Base-by-base conservation (phyloP, 1,140 invertebrate genomes). In the Cephus cinctus region DNA sequence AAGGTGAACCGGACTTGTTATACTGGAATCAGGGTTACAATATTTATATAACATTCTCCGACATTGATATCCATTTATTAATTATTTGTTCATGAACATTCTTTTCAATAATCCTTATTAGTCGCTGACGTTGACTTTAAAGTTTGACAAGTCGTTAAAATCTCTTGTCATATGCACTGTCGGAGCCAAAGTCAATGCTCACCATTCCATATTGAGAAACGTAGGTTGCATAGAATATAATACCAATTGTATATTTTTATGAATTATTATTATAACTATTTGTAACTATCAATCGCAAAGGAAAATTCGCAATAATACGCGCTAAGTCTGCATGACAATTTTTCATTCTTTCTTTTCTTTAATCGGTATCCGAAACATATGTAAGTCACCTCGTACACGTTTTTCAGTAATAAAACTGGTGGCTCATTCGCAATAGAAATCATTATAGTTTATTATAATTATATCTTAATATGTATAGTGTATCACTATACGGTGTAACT, bases 211-310 rank as follows among this genome's bases (percentile, higher is more conserved):
- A 30, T 30, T 30, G 27, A 30, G 27, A 30, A n/a, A 11, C 14
- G 12, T 11, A 30, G 27, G 27, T 30, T 30, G 27, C 27, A 12
- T 30, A 30, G 27, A 30, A 30, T 30, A 30, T 30, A 30, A 30
- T 30, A 30, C 27, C 27, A 30, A 3, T n/a, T 30, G 27, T 30
- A 30, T 30, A 30, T 30, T 30, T 11, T 30, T 18, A 8, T 4
- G 14, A 15, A 36, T 36, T 36, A 36, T 15, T 36, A 36, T 36
- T 36, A 36, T 36, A 15, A 36, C 9, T 15, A 6, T 36, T 3
- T 36, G 3, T 11, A 36, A 11, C 9, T 36, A 36, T 11, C 19
- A 14, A 36, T 15, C 19, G 19, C 3, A 36, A 36, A 36, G 19
- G 14, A 14, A 36, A 12, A 12, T 18, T 36, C 9, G 14, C 8